A percentile compares a stretch with the other conserved stretches of the same genome.
These are phyloP conservation scores for Metopia argyrocephala DNA, from an alignment of 2,888 invertebrate genomes.

Conservation along the genomic window DNA sequence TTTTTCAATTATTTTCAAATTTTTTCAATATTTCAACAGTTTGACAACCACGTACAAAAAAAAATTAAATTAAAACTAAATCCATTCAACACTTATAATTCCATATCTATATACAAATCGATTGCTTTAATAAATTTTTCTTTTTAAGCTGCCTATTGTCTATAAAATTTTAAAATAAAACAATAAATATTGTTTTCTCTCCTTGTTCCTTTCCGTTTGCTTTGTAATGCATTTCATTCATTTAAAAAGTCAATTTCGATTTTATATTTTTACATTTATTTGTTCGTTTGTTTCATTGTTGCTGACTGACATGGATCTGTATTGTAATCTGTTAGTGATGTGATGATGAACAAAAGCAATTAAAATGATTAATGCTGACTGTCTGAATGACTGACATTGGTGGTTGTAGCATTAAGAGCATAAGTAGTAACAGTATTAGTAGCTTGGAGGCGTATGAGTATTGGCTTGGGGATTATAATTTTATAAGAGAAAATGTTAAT, in stretches of 20 bases:
- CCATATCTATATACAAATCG: no score
- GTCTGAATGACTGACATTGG: no score
- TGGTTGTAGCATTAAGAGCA: neutral
- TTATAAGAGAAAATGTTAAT: neutral
- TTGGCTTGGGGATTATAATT: neutral
- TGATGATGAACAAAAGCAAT: constrained; percentile 9
- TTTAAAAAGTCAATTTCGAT: constrained; percentile 1
- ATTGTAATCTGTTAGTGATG: constrained; percentile 3
- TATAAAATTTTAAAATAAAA: no score
- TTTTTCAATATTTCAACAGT: no score
- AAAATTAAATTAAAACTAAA: no score
- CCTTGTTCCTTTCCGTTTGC: neutral
- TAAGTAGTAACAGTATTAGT: neutral
- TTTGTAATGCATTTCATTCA: neutral
- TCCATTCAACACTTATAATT: no score
- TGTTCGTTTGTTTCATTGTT: neutral
- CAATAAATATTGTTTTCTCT: neutral
- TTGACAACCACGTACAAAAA: no score
- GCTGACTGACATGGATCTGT: neutral
- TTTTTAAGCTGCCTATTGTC: no score
- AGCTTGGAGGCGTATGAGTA: neutral
- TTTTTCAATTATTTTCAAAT: no score
- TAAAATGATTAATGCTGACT: constrained; percentile 16
- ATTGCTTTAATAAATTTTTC: no score
- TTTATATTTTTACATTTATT: neutral